Evolutionary conservation across 2,888 invertebrate genomes (phyloP).

Genomic region (Gymnocheta viridis): DNA sequence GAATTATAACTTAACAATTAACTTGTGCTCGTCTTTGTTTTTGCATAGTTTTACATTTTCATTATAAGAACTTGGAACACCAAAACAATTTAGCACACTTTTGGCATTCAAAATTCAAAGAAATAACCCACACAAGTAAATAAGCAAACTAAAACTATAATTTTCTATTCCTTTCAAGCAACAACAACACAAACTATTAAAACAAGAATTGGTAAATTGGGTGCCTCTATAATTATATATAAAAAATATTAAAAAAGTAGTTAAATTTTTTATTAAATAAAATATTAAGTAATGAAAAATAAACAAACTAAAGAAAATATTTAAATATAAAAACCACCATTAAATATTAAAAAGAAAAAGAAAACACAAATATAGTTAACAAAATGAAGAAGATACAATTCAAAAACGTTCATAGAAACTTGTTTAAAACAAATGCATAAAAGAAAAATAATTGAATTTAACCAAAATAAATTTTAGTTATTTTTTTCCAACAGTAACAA

Average conservation of each 20-base stretch:
- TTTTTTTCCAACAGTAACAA: conserved; percentile 31
- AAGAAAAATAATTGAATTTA: conserved; percentile 37
- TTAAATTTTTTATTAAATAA: conserved; percentile 79
- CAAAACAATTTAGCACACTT: conserved; percentile 32
- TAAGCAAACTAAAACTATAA: conserved; percentile 28
- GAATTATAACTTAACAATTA: no score
- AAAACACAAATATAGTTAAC: conserved; percentile 69
- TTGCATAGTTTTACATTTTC: conserved; percentile 16
- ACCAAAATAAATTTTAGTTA: conserved; percentile 43
- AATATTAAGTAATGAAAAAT: conserved; percentile 72
- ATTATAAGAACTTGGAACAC: background rate
- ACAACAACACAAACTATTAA: conserved; percentile 62
- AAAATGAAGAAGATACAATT: conserved; percentile 77
- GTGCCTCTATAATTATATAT: conserved; percentile 78
- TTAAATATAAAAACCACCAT: conserved; percentile 66
- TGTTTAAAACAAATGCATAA: conserved; percentile 61
- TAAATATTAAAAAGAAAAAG: conserved; percentile 63
- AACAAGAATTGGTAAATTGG: conserved; percentile 80
- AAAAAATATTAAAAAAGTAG: conserved; percentile 77
- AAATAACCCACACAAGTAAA: conserved; percentile 32
- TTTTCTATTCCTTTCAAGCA: conserved; percentile 50
- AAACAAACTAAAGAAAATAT: conserved; percentile 68
- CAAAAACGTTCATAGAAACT: conserved; percentile 82
- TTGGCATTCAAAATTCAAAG: conserved; percentile 71
- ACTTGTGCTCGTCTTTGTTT: background rate